These are phyloP conservation scores for Coryphaenoides rupestris DNA, from an alignment of 2,113 vertebrate species.

Conservation along the genomic window DNA sequence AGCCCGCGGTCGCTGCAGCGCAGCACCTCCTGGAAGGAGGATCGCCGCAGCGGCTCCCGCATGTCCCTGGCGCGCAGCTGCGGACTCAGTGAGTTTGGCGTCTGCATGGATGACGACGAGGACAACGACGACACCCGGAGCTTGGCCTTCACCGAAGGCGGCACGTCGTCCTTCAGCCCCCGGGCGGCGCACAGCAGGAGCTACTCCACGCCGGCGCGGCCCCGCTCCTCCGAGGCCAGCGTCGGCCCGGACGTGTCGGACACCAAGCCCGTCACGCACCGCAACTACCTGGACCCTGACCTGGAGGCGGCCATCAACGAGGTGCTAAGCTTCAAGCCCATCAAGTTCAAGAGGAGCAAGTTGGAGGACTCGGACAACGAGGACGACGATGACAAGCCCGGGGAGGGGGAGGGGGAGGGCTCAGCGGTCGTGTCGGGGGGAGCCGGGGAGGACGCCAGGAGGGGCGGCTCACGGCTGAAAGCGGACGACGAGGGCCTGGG, in stretches of 20 bases:
- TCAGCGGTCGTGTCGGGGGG: background rate
- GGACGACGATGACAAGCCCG: background rate
- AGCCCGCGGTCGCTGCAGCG: slow-evolving; percentile 76
- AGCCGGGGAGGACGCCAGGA: slow-evolving; percentile 61
- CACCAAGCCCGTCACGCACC: slow-evolving; percentile 71
- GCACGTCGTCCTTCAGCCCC: slow-evolving; percentile 74
- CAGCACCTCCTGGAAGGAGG: slow-evolving; percentile 79
- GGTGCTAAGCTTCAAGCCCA: slow-evolving; percentile 90
- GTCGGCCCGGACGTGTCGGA: slow-evolving; percentile 44
- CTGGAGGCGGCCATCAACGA: slow-evolving; percentile 94
- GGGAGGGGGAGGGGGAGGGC: slow-evolving; percentile 38
- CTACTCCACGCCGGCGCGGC: slow-evolving; percentile 81
- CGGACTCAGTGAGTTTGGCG: slow-evolving; percentile 77
- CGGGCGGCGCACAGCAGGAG: slow-evolving; percentile 79
- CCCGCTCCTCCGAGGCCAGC: slow-evolving; percentile 56
- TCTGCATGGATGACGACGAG: slow-evolving; percentile 51
- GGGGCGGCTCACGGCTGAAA: slow-evolving; percentile 58
- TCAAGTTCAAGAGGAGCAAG: slow-evolving; percentile 81
- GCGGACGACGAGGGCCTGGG: slow-evolving; percentile 57
- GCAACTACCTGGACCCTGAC: slow-evolving; percentile 90
- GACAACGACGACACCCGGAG: slow-evolving; percentile 69
- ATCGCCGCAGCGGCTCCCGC: slow-evolving; percentile 65
- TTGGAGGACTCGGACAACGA: slow-evolving; percentile 79
- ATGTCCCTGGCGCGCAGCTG: slow-evolving; percentile 80
- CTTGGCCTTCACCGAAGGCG: slow-evolving; percentile 67